Evolutionary conservation across 2,888 invertebrate genomes (phyloP), one percentile per base, ranked within the genome.

Genomic region (Barypeithes pellucidus): DNA sequence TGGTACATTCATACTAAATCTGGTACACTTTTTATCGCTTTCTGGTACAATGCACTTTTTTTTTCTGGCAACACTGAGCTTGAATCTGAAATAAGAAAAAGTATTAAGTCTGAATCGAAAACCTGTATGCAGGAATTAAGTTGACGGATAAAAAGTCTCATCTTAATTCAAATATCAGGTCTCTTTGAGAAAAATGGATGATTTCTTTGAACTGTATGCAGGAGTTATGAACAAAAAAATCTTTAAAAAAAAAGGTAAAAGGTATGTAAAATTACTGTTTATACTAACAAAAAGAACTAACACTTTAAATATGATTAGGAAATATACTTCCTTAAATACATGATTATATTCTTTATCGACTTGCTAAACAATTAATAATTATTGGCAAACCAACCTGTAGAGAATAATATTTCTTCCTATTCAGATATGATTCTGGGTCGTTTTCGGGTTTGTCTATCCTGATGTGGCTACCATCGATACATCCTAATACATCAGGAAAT

Each of bases 401-500:
- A 3, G 76, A 75, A 67, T 63, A 72, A 59, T 57, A 71, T 59
- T 69, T 66, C 57, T 77, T 77, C 36, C 78, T 54, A 67, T 77
- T 76, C 11, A 74, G 54, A 52, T 77, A 78, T n/a, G 67, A 66
- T 16, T 76, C 77, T 14, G 73, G 73, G 59, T 76, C 75, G 16
- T 61, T 57, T 41, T 12, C 22, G 8, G 77, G 77, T 22, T 70
- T 73, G 24, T 77, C 76, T 18, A 78, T 73, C 57, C 16, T 54
- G 0, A 79, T 66, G 43, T 78, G 77, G 22, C 33, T 61, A 5
- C 77, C 77, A 75, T 77, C 77, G 14, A 77, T 73, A 9, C 22
- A 41, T 43, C 75, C 76, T 29, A 76, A 14, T 3, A 75, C 71
- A 59, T 45, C 39, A 33, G 71, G 70, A 67, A 76, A 76, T n/a